phyloP scores from a whole-genome alignment of 2,113 vertebrate genomes.

The Trogon surrucura region DNA sequence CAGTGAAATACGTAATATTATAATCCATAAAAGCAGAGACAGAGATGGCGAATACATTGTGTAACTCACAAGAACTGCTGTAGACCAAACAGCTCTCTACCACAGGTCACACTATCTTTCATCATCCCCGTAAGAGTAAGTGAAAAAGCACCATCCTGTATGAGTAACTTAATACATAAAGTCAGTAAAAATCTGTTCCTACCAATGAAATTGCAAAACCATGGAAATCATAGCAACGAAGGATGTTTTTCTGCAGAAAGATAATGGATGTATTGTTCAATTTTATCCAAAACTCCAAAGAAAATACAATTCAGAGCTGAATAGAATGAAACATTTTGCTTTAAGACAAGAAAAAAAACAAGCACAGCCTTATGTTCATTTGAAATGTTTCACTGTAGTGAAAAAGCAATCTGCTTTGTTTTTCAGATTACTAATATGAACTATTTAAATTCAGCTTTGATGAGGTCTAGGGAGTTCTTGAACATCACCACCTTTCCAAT shows the following conservation, averaged over 20 bases:
- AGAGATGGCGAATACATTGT: not conserved
- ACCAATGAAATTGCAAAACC: not conserved
- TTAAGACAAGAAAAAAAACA: not conserved
- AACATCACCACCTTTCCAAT: not conserved
- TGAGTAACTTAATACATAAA: not conserved
- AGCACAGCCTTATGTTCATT: not conserved
- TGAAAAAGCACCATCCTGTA: not conserved
- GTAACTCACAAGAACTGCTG: not conserved
- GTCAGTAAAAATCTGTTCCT: not conserved
- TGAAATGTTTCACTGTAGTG: not conserved
- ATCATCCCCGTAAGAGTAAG: not conserved
- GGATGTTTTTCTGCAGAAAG: not conserved
- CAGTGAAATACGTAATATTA: not conserved
- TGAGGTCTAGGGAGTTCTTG: not conserved
- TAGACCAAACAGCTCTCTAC: not conserved
- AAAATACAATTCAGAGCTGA: not conserved
- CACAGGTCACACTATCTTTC: not conserved
- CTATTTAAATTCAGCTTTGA: not conserved
- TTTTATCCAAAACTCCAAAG: not conserved
- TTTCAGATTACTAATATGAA: not conserved
- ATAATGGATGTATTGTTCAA: not conserved
- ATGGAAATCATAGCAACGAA: not conserved
- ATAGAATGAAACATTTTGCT: not conserved
- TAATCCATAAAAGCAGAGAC: not conserved
- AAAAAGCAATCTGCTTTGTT: not conserved